These are phyloP conservation scores for Oreocharis arfaki DNA, from an alignment of 2,113 vertebrate genomes.

Conservation along the genomic window DNA sequence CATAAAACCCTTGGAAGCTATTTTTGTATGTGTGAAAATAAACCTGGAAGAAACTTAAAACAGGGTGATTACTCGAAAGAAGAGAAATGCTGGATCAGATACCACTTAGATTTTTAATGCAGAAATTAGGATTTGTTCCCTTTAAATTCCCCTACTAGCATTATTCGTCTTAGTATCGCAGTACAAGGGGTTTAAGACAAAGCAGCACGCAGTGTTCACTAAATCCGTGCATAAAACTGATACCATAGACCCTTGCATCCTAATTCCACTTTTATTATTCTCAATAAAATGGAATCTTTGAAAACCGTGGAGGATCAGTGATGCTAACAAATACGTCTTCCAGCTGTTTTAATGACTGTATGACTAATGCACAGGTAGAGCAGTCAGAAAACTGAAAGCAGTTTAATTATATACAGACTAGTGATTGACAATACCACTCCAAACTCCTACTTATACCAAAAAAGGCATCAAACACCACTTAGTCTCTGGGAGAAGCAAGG, in stretches of 20 bases:
- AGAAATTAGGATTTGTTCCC: neutral
- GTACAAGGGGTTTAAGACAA: neutral
- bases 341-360: slow-evolving; percentile 5
- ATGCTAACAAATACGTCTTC: slow-evolving; percentile 10
- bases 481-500: neutral
- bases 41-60: neutral
- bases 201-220: neutral
- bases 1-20: neutral
- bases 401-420: slow-evolving; percentile 3
- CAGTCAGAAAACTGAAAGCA: neutral
- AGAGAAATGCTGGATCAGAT: neutral
- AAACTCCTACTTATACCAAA: slow-evolving; percentile 31
- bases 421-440: neutral
- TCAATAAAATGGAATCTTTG: slow-evolving; percentile 43
- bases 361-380: slow-evolving; percentile 29
- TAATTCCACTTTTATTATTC: slow-evolving; percentile 66
- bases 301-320: slow-evolving; percentile 16
- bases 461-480: slow-evolving; percentile 6
- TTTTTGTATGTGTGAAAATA: neutral
- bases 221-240: slow-evolving; percentile 37
- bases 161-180: neutral
- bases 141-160: neutral
- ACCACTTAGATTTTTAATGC: neutral
- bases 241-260: neutral
- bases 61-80: neutral